phyloP scores from a whole-genome alignment of 2,113 vertebrate species.

The Myodes glareolus region DNA sequence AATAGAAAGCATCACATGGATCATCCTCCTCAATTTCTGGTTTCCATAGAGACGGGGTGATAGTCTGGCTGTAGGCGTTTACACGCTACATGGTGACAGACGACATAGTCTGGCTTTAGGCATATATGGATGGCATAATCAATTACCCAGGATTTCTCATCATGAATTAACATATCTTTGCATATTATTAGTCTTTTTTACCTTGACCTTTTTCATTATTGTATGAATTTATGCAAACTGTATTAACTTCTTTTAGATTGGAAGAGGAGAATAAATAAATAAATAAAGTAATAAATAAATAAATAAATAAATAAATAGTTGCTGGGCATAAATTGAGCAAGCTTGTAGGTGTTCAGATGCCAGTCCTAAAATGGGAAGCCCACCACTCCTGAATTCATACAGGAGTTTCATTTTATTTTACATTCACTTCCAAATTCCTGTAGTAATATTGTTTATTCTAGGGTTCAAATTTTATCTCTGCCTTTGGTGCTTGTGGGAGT shows the following conservation, averaged over 20 bases:
- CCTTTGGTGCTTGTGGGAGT: background rate
- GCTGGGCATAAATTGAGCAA: background rate
- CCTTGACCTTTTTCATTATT: background rate
- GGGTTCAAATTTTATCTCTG: background rate
- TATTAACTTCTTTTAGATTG: background rate
- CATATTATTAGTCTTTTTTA: background rate
- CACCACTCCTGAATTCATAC: background rate
- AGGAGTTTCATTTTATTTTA: background rate
- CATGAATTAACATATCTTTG: background rate
- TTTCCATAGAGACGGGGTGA: background rate
- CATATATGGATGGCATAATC: background rate
- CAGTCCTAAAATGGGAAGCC: background rate
- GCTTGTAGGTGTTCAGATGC: background rate
- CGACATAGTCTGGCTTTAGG: background rate
- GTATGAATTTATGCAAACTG: background rate
- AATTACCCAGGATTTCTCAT: slow-evolving; percentile 12
- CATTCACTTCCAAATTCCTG: background rate
- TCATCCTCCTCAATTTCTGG: background rate
- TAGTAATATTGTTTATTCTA: background rate
- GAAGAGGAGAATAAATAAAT: background rate
- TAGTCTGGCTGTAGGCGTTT: background rate
- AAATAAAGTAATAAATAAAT: slow-evolving; percentile 31
- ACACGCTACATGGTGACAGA: background rate
- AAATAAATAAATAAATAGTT: slow-evolving; percentile 12
- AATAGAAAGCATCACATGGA: background rate